Evolutionary conservation across 2,113 vertebrate species (phyloP).

Genomic region (Diphyllodes magnificus): DNA sequence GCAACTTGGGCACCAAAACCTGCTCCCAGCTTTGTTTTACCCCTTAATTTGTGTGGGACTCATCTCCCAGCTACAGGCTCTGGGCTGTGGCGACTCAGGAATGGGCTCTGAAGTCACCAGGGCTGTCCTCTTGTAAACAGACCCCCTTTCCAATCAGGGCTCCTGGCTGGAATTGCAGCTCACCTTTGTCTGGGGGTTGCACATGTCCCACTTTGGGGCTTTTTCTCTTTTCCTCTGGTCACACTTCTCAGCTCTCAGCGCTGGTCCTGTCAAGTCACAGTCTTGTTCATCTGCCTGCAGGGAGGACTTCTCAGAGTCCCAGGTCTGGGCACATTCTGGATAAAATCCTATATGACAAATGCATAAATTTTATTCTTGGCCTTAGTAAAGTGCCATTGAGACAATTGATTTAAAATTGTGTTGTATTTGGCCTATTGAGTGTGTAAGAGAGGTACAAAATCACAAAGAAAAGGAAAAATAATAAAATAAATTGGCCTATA

Average conservation of each 20-base stretch:
- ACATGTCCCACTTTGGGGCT: neutral
- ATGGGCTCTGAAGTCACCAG: neutral
- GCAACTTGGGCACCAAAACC: neutral
- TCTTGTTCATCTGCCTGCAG: neutral
- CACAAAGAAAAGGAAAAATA: neutral
- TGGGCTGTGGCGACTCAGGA: neutral
- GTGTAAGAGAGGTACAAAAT: neutral
- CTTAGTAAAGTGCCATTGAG: neutral
- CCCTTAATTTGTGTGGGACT: neutral
- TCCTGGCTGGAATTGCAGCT: neutral
- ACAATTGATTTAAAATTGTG: neutral
- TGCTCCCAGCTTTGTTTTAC: neutral
- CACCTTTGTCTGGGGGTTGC: neutral
- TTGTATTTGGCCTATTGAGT: neutral
- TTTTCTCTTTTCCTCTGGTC: neutral
- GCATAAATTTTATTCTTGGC: neutral
- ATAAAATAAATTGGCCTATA: neutral
- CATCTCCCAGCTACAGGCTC: neutral
- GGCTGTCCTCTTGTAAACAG: neutral
- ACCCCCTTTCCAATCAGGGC: neutral
- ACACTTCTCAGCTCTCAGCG: rapidly evolving
- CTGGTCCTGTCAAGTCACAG: neutral
- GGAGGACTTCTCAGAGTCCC: neutral
- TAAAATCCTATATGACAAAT: neutral
- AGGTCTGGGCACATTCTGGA: neutral